phyloP scores from a whole-genome alignment of 2,797 vertebrate genomes.

The Strix occidentalis region DNA sequence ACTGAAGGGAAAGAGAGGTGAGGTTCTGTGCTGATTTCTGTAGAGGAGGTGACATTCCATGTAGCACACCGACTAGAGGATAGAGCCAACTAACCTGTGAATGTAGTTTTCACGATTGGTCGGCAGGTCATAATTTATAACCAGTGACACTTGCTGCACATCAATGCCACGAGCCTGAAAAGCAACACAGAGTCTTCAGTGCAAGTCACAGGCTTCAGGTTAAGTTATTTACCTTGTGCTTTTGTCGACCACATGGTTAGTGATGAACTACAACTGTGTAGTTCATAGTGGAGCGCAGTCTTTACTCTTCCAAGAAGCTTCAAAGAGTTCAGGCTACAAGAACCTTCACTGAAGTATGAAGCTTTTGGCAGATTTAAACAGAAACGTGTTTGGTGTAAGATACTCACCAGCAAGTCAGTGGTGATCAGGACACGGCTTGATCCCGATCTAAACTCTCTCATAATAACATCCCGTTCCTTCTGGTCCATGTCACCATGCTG shows the following conservation, averaged over 20 bases:
- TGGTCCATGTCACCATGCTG: constrained; percentile 99
- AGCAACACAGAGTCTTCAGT: not conserved
- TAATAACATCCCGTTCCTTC: constrained; percentile 98
- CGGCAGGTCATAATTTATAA: constrained; percentile 98
- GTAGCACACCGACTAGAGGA: not conserved
- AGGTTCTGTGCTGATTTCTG: not conserved
- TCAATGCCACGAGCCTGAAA: constrained; percentile 96
- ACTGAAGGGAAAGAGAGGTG: not conserved
- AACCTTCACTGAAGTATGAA: constrained; percentile 53
- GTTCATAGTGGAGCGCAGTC: constrained; percentile 84
- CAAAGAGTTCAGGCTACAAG: constrained; percentile 68
- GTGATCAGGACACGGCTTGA: constrained; percentile 97
- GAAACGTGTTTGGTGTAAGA: rapidly evolving
- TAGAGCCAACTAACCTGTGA: constrained; percentile 86
- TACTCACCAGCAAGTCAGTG: constrained; percentile 94
- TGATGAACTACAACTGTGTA: constrained; percentile 75
- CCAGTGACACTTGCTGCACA: constrained; percentile 97
- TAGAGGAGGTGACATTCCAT: not conserved
- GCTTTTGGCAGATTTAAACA: constrained; percentile 61
- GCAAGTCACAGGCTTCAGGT: rapidly evolving
- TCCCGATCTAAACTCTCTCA: constrained; percentile 96
- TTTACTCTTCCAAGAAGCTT: constrained; percentile 80
- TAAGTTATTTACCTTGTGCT: rapidly evolving
- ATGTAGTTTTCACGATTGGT: constrained; percentile 99
- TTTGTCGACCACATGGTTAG: constrained; percentile 76